These are phyloP conservation scores for Drosophila anomalata DNA, from an alignment of 2,888 invertebrate genomes.

Conservation along the genomic window DNA sequence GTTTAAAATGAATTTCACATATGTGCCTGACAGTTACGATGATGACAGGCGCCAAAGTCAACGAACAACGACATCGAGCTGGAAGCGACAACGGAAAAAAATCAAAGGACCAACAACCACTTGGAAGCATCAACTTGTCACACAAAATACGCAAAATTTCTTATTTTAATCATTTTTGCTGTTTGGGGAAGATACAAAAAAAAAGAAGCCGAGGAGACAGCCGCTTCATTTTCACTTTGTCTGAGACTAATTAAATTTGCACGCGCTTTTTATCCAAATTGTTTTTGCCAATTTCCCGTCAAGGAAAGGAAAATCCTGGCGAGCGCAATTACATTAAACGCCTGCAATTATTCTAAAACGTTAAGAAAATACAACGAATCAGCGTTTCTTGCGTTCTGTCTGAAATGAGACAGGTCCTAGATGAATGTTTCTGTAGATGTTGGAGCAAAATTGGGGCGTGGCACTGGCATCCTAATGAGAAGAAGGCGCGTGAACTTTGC, in stretches of 20 bases:
- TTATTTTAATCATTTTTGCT: constrained; percentile 35
- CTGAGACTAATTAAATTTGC: constrained; percentile 75
- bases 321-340: constrained; percentile 79
- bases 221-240: constrained; percentile 67
- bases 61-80: constrained; percentile 14
- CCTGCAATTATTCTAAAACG: constrained; percentile 76
- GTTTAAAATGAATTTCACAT: constrained; percentile 59
- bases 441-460: constrained; percentile 15
- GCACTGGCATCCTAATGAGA: constrained; percentile 55
- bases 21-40: constrained; percentile 54
- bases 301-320: constrained; percentile 61
- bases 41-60: constrained; percentile 51
- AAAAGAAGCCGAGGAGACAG: neutral
- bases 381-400: constrained; percentile 26
- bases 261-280: constrained; percentile 63
- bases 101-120: constrained; percentile 2
- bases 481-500: constrained; percentile 53
- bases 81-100: constrained; percentile 6
- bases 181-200: constrained; percentile 1
- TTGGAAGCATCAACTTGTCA: constrained; percentile 47
- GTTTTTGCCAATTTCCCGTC: constrained; percentile 48
- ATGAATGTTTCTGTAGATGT: constrained; percentile 10
- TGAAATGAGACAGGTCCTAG: constrained; percentile 13
- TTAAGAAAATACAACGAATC: constrained; percentile 58
- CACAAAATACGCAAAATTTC: constrained; percentile 50